These are phyloP conservation scores for Helobdella robusta DNA, from an alignment of 2,888 invertebrate genomes.

Conservation along the genomic window DNA sequence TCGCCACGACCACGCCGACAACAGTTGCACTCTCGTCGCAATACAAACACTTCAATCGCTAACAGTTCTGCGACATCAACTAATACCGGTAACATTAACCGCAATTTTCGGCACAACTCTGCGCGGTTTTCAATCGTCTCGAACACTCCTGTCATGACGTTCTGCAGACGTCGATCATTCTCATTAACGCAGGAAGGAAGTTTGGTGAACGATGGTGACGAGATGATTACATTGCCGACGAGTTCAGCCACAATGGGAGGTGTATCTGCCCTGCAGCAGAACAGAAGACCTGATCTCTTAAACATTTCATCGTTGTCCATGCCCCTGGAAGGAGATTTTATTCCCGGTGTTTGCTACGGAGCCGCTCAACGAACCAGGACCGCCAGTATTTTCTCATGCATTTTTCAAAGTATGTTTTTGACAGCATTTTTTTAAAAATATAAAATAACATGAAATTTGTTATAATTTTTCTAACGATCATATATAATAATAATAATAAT, in stretches of 20 bases:
- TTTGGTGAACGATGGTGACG: slow-evolving; percentile 32
- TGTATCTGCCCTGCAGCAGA: neutral
- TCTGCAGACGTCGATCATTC: slow-evolving; percentile 32
- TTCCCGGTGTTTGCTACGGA: slow-evolving; percentile 21
- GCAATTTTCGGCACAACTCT: too few relatives aligned
- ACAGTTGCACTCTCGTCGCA: neutral
- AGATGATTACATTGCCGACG: slow-evolving; percentile 24
- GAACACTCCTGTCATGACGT: slow-evolving; percentile 13
- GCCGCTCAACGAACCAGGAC: slow-evolving; percentile 25
- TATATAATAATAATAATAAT: too few relatives aligned
- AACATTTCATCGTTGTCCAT: slow-evolving; percentile 1
- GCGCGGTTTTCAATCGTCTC: slow-evolving; percentile 11
- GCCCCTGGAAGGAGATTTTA: slow-evolving; percentile 15
- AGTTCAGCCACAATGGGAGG: slow-evolving; percentile 15
- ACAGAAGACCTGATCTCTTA: neutral
- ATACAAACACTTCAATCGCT: neutral
- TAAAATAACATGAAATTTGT: too few relatives aligned
- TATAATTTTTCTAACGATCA: too few relatives aligned
- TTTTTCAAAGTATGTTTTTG: slow-evolving; percentile 17
- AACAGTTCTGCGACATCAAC: neutral
- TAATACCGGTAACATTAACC: too few relatives aligned
- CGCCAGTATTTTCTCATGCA: slow-evolving; percentile 24
- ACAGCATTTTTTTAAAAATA: too few relatives aligned
- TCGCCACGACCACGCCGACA: too few relatives aligned
- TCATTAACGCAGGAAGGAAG: slow-evolving; percentile 30